A percentile compares a stretch with the other conserved stretches of the same genome.
phyloP scores from a whole-genome alignment of 2,888 invertebrate species.

The Aphodius sticticus region DNA sequence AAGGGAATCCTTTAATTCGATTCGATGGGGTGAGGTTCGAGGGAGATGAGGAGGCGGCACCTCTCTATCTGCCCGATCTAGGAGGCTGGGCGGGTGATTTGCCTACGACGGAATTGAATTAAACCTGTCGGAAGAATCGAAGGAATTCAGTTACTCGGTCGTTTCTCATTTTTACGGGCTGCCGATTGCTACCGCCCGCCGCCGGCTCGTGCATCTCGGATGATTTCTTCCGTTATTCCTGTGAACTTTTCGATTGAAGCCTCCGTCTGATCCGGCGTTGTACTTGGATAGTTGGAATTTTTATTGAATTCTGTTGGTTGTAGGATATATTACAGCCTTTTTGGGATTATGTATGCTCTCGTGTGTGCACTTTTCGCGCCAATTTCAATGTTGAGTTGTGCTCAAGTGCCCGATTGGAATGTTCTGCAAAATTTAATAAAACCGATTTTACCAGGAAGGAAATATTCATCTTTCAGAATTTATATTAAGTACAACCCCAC shows the following conservation, averaged over 20 bases:
- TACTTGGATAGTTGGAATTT: background rate
- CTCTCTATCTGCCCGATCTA: constrained; percentile 20
- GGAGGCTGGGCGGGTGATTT: constrained; percentile 20
- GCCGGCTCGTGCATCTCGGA: background rate
- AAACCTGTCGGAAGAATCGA: constrained; percentile 8
- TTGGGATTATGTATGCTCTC: background rate
- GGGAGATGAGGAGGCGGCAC: constrained; percentile 8
- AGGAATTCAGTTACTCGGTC: constrained; percentile 5
- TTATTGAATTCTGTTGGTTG: background rate
- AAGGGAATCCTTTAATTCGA: constrained; percentile 19
- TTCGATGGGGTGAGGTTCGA: constrained; percentile 10
- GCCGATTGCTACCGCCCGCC: background rate
- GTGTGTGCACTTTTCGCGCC: too few species aligned
- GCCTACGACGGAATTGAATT: constrained; percentile 21
- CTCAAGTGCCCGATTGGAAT: too few species aligned
- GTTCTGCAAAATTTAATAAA: too few species aligned
- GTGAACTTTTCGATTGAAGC: background rate
- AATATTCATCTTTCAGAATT: too few species aligned
- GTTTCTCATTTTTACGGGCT: constrained; percentile 21
- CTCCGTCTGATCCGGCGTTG: background rate
- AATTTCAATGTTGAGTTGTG: too few species aligned
- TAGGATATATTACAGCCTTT: background rate
- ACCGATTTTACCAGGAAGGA: too few species aligned
- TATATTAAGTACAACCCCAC: too few species aligned
- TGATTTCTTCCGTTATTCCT: background rate